phyloP scores from a whole-genome alignment of 2,113 vertebrate genomes.

The Microcebus jonahi region DNA sequence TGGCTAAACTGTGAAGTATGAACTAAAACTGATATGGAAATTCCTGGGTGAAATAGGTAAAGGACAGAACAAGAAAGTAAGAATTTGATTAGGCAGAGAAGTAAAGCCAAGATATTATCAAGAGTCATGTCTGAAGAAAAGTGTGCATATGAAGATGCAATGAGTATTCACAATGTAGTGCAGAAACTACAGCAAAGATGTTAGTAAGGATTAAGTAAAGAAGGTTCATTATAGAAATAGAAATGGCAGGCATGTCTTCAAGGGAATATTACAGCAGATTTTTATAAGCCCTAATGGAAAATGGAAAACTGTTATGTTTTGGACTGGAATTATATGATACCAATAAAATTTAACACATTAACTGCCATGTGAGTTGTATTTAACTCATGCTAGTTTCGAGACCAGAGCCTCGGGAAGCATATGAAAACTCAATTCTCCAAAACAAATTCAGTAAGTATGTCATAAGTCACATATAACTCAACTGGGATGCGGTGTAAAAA shows the following conservation, averaged over 20 bases:
- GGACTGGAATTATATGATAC: not conserved
- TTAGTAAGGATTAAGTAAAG: not conserved
- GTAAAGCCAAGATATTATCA: not conserved
- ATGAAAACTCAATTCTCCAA: too few relatives aligned
- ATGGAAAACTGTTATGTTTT: not conserved
- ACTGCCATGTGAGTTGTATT: too few relatives aligned
- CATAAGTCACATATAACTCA: too few relatives aligned
- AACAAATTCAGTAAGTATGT: too few relatives aligned
- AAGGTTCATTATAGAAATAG: not conserved
- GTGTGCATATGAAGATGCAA: accelerated
- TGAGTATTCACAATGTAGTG: accelerated
- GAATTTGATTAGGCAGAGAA: not conserved
- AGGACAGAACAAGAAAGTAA: not conserved
- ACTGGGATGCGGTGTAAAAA: too few relatives aligned
- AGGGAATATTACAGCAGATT: not conserved
- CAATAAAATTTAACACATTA: not conserved
- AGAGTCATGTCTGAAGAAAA: not conserved
- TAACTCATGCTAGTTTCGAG: too few relatives aligned
- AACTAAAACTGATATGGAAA: not conserved
- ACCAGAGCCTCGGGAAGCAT: too few relatives aligned
- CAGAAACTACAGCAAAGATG: not conserved
- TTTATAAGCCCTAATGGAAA: not conserved
- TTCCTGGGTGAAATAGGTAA: not conserved
- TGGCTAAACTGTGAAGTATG: not conserved
- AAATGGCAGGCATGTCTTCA: not conserved